Conservation (phyloP, 30 jellyfish, hydroid and myxozoan species). For the Hydra vulgaris region DNA sequence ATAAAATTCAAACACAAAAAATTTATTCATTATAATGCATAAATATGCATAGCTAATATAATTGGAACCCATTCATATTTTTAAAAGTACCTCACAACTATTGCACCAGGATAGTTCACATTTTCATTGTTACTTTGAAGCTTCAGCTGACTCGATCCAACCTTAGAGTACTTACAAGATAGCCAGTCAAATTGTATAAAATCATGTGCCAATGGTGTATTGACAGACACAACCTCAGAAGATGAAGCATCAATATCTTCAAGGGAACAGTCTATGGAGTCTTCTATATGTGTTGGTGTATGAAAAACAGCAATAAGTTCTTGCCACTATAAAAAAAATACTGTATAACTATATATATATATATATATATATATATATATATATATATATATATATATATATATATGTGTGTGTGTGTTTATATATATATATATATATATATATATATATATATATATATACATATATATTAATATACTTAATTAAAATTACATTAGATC, state of each 20-base stretch:
- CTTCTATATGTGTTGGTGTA: neutral
- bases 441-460: too few species aligned
- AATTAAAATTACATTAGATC: constrained; percentile 16
- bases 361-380: too few species aligned
- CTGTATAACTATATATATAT: too few species aligned
- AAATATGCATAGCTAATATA: too few species aligned
- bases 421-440: too few species aligned
- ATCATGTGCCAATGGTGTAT: constrained; percentile 30
- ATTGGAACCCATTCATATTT: neutral
- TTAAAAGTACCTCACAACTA: constrained; percentile 19
- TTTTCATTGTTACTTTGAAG: neutral
- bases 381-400: too few species aligned
- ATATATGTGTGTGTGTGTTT: too few species aligned
- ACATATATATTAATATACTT: too few species aligned
- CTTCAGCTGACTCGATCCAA: constrained; percentile 12
- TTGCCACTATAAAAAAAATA: constrained; percentile 36
- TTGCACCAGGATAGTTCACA: constrained; percentile 20
- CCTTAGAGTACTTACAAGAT: constrained; percentile 34
- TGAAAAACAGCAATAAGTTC: constrained; percentile 21
- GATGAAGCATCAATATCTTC: constrained; percentile 36
- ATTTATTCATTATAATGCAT: too few species aligned
- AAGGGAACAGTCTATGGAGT: constrained; percentile 16
- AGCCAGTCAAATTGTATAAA: constrained; percentile 39
- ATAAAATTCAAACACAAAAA: too few species aligned
- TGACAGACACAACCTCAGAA: constrained; percentile 26